Conservation (phyloP, 1,140 invertebrate genomes). For the Amyelois transitella region DNA sequence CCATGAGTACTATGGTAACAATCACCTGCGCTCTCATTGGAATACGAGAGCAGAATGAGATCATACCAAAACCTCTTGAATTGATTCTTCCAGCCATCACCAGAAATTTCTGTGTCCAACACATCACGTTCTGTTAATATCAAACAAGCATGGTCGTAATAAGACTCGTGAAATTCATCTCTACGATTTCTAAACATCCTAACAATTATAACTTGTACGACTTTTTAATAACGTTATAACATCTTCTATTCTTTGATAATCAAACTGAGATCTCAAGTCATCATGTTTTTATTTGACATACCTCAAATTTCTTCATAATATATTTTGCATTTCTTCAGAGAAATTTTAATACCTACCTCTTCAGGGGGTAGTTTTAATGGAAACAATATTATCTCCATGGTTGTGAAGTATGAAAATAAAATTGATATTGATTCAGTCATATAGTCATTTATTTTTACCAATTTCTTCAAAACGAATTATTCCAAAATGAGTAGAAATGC, state of each 20-base stretch:
- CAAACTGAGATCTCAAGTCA: too few species aligned
- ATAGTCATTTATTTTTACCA: too few species aligned
- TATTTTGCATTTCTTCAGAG: too few species aligned
- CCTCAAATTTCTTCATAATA: too few species aligned
- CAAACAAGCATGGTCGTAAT: constrained; percentile 27
- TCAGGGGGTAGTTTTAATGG: too few species aligned
- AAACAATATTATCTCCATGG: too few species aligned
- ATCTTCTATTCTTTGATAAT: too few species aligned
- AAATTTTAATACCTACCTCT: too few species aligned
- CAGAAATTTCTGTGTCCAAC: constrained; percentile 23
- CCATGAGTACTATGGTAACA: constrained; percentile 31
- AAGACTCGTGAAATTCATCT: constrained; percentile 22
- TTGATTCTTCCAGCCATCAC: constrained; percentile 1
- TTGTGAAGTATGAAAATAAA: too few species aligned
- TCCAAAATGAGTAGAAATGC: background rate
- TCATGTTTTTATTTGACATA: too few species aligned
- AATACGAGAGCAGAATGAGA: constrained; percentile 27
- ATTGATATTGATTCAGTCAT: too few species aligned
- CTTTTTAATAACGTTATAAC: background rate
- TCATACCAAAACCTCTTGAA: constrained; percentile 27
- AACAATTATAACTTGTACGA: background rate
- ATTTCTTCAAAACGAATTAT: too few species aligned
- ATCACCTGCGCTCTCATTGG: constrained; percentile 10
- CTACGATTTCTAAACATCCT: constrained; percentile 5
- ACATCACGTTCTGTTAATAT: constrained; percentile 31